These are phyloP conservation scores for Parnassius glacialis DNA, from an alignment of 2,888 invertebrate genomes.

Conservation along the genomic window DNA sequence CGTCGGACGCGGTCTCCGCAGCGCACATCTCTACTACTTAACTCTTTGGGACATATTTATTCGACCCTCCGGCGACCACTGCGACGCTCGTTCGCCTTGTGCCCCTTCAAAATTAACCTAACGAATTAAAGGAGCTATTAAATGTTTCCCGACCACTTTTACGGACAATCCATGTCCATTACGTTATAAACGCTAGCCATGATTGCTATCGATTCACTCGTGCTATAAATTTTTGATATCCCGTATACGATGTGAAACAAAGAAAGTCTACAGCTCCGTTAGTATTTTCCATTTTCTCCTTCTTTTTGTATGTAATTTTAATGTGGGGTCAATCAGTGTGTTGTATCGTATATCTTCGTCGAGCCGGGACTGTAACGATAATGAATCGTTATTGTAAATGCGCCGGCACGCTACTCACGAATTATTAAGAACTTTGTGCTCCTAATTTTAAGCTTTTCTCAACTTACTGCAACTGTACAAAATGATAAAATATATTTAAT, in stretches of 20 bases:
- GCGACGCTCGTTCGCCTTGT: constrained; percentile 52
- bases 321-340: constrained; percentile 80
- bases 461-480: not conserved
- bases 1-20: constrained; percentile 78
- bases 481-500: too few relatives aligned
- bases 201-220: constrained; percentile 59
- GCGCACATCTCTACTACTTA: constrained; percentile 78
- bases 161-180: constrained; percentile 56
- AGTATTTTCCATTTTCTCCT: constrained; percentile 62
- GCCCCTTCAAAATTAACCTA: constrained; percentile 73
- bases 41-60: constrained; percentile 82
- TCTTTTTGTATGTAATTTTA: constrained; percentile 79
- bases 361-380: constrained; percentile 73
- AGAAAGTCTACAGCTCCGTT: constrained; percentile 58
- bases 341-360: constrained; percentile 78
- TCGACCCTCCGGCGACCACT: constrained; percentile 79
- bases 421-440: constrained; percentile 74
- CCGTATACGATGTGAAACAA: constrained; percentile 69
- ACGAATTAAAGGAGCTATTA: constrained; percentile 74
- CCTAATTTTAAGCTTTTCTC: constrained; percentile 39
- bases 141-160: constrained; percentile 56
- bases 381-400: constrained; percentile 75
- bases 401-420: constrained; percentile 78
- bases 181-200: constrained; percentile 62
- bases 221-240: constrained; percentile 69